phyloP scores from a whole-genome alignment of 2,113 vertebrate species.

The Engystomops pustulosus region DNA sequence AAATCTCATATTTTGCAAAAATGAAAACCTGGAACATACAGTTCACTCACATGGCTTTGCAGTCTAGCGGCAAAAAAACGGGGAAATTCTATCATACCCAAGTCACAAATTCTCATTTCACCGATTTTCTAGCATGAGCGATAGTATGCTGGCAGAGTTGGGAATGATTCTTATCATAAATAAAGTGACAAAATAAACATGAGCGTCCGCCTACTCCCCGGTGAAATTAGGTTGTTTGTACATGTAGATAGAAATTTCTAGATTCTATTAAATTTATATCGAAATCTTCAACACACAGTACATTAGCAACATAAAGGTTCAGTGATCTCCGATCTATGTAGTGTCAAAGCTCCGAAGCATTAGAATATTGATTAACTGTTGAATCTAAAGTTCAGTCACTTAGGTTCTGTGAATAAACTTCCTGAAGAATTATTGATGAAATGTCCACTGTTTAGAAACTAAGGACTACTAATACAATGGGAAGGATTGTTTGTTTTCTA shows the following conservation, averaged over 20 bases:
- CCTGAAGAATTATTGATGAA: constrained; percentile 34
- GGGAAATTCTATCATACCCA: constrained; percentile 2
- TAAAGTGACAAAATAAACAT: constrained; percentile 41
- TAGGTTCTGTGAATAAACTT: constrained; percentile 44
- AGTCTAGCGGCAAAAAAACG: background rate
- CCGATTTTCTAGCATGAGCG: background rate
- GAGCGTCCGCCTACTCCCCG: constrained; percentile 17
- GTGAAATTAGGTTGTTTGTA: constrained; percentile 32
- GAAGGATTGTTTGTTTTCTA: constrained; percentile 7
- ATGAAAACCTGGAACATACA: background rate
- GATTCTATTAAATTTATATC: constrained; percentile 37
- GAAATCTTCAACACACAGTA: constrained; percentile 20
- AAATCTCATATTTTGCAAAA: background rate
- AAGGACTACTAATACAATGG: constrained; percentile 18
- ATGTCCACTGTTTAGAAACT: constrained; percentile 32
- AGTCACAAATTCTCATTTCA: constrained; percentile 8
- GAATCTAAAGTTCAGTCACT: constrained; percentile 35
- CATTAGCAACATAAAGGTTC: background rate
- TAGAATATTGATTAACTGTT: constrained; percentile 49
- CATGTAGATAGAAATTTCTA: constrained; percentile 14
- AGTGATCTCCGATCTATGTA: constrained; percentile 10
- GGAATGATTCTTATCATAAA: constrained; percentile 35
- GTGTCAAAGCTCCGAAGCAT: constrained; percentile 38
- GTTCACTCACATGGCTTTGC: background rate
- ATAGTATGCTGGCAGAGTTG: background rate